Evolutionary conservation across 2,797 vertebrate species (phyloP), one percentile per base, ranked within the genome.

Genomic region (Remorina albescens): DNA sequence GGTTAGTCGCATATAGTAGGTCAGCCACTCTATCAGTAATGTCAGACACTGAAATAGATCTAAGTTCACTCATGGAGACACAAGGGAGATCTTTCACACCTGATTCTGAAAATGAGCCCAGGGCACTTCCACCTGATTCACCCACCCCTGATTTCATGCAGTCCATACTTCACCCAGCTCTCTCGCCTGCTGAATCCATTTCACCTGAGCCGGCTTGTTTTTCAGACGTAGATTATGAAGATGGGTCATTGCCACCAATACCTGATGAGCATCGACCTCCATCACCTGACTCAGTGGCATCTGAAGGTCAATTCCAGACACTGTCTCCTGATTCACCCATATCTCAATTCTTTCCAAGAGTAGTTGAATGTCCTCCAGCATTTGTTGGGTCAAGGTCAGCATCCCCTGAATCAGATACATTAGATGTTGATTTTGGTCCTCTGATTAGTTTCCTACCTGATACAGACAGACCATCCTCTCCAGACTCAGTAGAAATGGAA

Each of bases 41-140:
- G 8, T 80, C 77, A 53, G 80, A 86, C 11, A 46, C 30, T 68
- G 76, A 82, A 51, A 41, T 18, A 21, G 68, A 76, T 65, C 60
- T 44, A 79, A 56, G 47, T 6, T 15, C 54, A 34, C 57, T 72
- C 9, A 18, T 28, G 54, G 81, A 83, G 34, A 41, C 36, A 2
- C 50, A 71, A 57, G 19, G 5, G 44, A 68, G 39, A 67, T 59
- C 46, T 4, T 47, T 49, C 2, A 69, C 73, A 36, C 50, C 81
- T 2, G 72, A 76, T 62, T 86, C 81, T 67, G 83, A 85, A 65
- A 54, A 68, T 75, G 79, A 88, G 23, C 72, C 56, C 23, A 66
- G 69, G 8, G n/a, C 58, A 32, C 72, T 92, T 65, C 81, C 85
- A 6, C 86, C 83, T 42, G 89, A 91, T 47, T 91, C 86, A 6